Evolutionary conservation across 2,797 vertebrate genomes (phyloP).

Genomic region (Staurois parvus): DNA sequence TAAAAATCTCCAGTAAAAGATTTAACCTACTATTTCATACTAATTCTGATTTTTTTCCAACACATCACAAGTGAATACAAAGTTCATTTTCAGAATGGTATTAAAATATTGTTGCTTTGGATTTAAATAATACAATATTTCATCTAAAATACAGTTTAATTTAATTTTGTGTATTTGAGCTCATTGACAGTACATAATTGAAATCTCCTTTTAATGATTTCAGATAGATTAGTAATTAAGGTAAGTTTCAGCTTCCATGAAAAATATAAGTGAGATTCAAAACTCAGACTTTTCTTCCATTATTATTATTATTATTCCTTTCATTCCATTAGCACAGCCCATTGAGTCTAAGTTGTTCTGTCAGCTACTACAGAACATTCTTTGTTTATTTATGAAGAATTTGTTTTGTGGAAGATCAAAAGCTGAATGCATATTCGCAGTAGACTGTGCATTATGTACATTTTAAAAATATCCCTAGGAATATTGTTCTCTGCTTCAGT

Average conservation of each 20-base stretch:
- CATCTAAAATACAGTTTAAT: conserved; percentile 90
- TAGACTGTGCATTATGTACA: conserved; percentile 74
- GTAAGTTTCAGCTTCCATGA: conserved; percentile 90
- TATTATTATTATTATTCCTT: conserved; percentile 84
- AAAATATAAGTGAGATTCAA: conserved; percentile 89
- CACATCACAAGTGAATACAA: conserved; percentile 79
- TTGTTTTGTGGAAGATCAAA: conserved; percentile 83
- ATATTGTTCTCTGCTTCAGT: conserved; percentile 29
- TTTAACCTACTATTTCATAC: conserved; percentile 98
- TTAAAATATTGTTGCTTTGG: conserved; percentile 81
- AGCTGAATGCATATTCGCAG: conserved; percentile 82
- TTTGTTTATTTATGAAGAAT: conserved; percentile 87
- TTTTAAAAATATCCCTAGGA: conserved; percentile 68
- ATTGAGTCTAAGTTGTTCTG: conserved; percentile 80
- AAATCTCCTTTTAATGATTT: conserved; percentile 99
- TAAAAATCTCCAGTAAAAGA: conserved; percentile 99
- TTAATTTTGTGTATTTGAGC: conserved; percentile 93
- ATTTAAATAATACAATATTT: conserved; percentile 82
- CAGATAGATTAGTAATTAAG: conserved; percentile 98
- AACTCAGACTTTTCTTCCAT: conserved; percentile 76
- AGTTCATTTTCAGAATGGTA: conserved; percentile 83
- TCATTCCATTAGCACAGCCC: conserved; percentile 82
- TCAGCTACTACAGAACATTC: conserved; percentile 76
- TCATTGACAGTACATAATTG: conserved; percentile 92
- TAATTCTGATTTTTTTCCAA: conserved; percentile 84